Evolutionary conservation across 2,888 invertebrate genomes (phyloP).

Genomic region (Oligia strigilis): DNA sequence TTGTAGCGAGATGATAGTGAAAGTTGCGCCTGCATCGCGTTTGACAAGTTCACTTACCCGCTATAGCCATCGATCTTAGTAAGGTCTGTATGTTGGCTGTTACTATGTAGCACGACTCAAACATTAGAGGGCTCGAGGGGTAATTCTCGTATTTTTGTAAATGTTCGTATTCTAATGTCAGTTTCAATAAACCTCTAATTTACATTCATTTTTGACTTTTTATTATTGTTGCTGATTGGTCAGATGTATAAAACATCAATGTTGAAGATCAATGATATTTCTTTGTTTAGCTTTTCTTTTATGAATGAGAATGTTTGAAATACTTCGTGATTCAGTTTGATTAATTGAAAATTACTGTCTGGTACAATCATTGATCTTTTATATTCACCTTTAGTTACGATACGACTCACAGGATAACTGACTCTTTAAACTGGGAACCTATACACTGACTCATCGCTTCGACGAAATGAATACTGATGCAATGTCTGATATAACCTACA

Average conservation of each 20-base stretch:
- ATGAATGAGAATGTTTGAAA: neutral
- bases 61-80: slow-evolving; percentile 45
- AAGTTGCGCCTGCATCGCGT: slow-evolving; percentile 62
- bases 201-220: neutral
- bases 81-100: neutral
- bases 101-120: neutral
- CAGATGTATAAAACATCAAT: neutral
- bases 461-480: neutral
- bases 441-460: slow-evolving; percentile 8
- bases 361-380: neutral
- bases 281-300: slow-evolving; percentile 10
- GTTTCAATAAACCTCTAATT: neutral
- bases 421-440: slow-evolving; percentile 19
- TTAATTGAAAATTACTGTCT: neutral
- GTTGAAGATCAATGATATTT: neutral
- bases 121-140: neutral
- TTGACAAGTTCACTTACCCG: slow-evolving; percentile 70
- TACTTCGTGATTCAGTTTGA: neutral
- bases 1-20: slow-evolving; percentile 68
- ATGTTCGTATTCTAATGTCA: neutral
- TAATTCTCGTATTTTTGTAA: neutral
- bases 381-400: too few species aligned
- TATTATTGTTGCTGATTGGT: neutral
- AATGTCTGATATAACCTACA: slow-evolving; percentile 5
- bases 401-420: neutral